A percentile compares a stretch with the other conserved stretches of the same genome.
Conservation (phyloP, 2,888 invertebrate genomes). For the Pterobdella sp. region DNA sequence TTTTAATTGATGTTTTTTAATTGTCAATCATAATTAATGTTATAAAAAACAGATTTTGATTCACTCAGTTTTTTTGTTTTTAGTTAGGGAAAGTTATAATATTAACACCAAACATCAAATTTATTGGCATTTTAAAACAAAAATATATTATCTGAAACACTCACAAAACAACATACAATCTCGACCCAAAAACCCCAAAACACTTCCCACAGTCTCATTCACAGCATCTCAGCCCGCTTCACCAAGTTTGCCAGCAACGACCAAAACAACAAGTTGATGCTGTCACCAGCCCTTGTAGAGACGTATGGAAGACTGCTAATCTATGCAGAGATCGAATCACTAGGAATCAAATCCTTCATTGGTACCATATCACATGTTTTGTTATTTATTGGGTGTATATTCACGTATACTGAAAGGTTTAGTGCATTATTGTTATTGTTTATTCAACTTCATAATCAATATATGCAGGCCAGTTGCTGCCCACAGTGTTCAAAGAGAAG, state of each 20-base stretch:
- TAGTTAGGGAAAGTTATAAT: no score
- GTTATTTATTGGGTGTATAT: background rate
- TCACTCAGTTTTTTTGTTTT: no score
- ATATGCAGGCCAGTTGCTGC: conserved; percentile 66
- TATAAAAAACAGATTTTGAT: no score
- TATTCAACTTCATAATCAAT: conserved; percentile 17
- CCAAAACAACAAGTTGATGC: conserved; percentile 54
- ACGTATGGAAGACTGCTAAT: conserved; percentile 85
- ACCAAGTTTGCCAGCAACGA: conserved; percentile 79
- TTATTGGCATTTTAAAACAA: no score
- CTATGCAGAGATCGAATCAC: conserved; percentile 89
- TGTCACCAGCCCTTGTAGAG: conserved; percentile 75
- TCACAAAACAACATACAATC: background rate
- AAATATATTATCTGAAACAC: no score
- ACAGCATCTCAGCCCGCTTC: conserved; percentile 65
- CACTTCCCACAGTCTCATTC: conserved; percentile 58
- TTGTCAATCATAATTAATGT: no score
- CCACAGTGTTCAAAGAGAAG: conserved; percentile 78
- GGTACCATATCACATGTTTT: conserved; percentile 57
- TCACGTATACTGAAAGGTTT: background rate
- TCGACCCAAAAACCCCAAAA: background rate
- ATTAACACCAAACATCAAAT: no score
- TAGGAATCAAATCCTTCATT: conserved; percentile 91
- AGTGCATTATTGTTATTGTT: conserved; percentile 3
- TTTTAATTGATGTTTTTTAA: background rate